Percentiles rank a stretch among this genome's conserved stretches.
Conservation (phyloP, 2,113 vertebrate species). For the Zeus faber region DNA sequence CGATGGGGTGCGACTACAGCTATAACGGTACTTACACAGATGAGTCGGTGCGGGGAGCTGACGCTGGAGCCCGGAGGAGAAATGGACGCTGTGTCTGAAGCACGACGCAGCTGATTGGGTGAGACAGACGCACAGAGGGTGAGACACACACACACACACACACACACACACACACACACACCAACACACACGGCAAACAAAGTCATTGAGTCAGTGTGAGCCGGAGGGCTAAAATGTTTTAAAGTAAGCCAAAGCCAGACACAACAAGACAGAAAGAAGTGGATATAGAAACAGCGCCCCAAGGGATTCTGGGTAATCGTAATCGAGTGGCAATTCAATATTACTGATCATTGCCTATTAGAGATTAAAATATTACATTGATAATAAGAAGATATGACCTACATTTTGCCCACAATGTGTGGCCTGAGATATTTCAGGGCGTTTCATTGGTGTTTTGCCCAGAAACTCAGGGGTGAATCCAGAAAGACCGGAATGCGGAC, state of each 20-base stretch:
- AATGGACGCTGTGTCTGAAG: constrained; percentile 88
- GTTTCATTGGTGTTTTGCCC: too few species aligned
- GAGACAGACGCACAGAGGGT: constrained; percentile 18
- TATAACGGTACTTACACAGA: constrained; percentile 62
- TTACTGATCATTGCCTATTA: too few species aligned
- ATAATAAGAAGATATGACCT: too few species aligned
- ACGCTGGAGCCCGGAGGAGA: constrained; percentile 92
- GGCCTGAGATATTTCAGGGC: too few species aligned
- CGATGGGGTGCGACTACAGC: not conserved
- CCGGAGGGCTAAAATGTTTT: constrained; percentile 5
- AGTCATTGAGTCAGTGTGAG: constrained; percentile 12
- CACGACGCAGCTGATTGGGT: constrained; percentile 84
- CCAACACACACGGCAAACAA: constrained; percentile 9
- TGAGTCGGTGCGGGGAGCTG: constrained; percentile 89
- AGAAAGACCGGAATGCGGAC: too few species aligned
- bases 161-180: constrained; percentile 19
- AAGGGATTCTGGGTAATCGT: constrained; percentile 24
- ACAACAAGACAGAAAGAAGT: constrained; percentile 5
- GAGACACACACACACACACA: constrained; percentile 21
- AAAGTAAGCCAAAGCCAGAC: not conserved
- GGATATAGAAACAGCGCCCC: constrained; percentile 6
- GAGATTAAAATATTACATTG: too few species aligned
- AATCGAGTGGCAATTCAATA: too few species aligned
- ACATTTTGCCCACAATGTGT: too few species aligned
- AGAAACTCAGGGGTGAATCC: too few species aligned